Evolutionary conservation across 2,888 invertebrate species (phyloP), one percentile per base, ranked within the genome.

Genomic region (Homarus gammarus): DNA sequence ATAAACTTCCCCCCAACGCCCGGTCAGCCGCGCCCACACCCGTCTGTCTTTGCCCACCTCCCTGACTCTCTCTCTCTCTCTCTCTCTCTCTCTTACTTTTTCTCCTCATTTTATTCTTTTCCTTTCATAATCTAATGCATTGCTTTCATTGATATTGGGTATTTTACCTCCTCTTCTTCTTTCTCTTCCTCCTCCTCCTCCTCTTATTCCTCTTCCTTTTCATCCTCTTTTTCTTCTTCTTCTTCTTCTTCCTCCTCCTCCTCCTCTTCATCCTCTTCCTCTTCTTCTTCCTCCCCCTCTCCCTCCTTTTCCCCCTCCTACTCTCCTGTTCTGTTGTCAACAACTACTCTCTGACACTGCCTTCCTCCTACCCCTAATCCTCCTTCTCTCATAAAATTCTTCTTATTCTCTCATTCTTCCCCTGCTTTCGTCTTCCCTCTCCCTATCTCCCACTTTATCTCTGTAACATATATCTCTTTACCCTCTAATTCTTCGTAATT

Each of bases 1-100:
- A 75, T 72, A 84, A 51, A 70, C 77, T 27, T 38, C 61, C 27
- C 79, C 68, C 77, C 27, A 33, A 31, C n/a, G 38, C 40, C 75
- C 38, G 84, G 72, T 51, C 73, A 36, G 36, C 56, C 49, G 38
- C 84, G 31, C 84, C 31, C 85, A 18, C 36, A 27, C 15, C 2
- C 70, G 10, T 61, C 33, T 64, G 40, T 44, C 12, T 40, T 36
- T 61, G 38, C 49, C 73, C 22, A 6, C 38, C 18, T 44, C 18
- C 49, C 51, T 18, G 2, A 31, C 56, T 56, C 31, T 31, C 3
- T 33, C 38, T 73, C n/a, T 8, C n/a, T 8, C 2, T 61, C 56
- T 33, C 38, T 36, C 38, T 51, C 38, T 84, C 56, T 33, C 33
- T 36, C 61, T 73, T 36, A n/a, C 38, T 27, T 73, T 40, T 44